Base-by-base conservation (phyloP, 2,888 invertebrate species). In the Mythimna impura region DNA sequence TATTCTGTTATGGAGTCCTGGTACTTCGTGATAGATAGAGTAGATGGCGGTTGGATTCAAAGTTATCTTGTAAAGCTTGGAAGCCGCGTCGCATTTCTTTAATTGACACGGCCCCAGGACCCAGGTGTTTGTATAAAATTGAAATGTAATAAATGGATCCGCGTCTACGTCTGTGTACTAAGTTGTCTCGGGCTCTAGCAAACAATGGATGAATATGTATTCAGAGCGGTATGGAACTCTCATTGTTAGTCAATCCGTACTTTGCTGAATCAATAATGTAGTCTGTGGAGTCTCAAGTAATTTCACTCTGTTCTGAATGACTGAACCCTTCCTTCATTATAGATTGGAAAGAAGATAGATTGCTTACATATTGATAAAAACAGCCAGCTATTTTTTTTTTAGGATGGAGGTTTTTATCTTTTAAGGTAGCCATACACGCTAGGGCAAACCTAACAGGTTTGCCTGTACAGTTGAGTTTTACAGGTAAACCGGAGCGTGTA, bases 131-230 rank as follows among this genome's bases (percentile, higher is more conserved):
- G 47, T 73, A 71, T 73, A 69, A 68, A 73, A 81, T 78, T 74
- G 78, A 71, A 81, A 81, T 63, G 81, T 71, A 61, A 78, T 80
- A 80, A 80, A 80, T 80, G 73, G 73, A 71, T 80, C 65, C 68
- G 36, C 36, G 63, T 80, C 62, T 76, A 73, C 50, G 52, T 70
- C 30, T 67, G 76, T 79, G 79, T 81, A 68, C 72, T 66, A 67
- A 69, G 62, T 60, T 76, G 70, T 75, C 70, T 74, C 70, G 30
- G 62, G 75, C 68, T 74, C 55, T n/a, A 22, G 66, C 25, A 68
- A 81, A 81, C 67, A 78, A 78, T 80, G 78, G 80, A 78, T 81
- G 78, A 78, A 80, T 78, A 77, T 73, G 71, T 76, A 80, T 80
- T 76, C 68, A 60, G 66, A 75, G 64, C 58, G 58, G 63, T 68